Base-by-base conservation (phyloP, 2,888 invertebrate genomes). In the Didymodactylos carnosus region DNA sequence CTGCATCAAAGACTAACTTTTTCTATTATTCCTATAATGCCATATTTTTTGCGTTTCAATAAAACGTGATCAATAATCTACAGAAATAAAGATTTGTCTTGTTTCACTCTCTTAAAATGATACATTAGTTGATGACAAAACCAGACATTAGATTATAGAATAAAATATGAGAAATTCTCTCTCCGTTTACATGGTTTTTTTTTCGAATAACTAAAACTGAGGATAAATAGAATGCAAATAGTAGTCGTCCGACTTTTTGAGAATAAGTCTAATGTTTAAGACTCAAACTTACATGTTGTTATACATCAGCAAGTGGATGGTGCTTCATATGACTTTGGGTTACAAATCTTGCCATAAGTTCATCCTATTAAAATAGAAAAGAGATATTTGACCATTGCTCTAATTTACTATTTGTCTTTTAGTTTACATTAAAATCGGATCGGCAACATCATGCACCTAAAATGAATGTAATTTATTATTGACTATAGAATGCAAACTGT, bases 21-120 rank as follows among this genome's bases (percentile, higher is more conserved):
- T 85, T 89, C 88, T 92, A 99, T 99, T 70, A 90, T 88, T 78
- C 92, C 89, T 93, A 94, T 97, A 39, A 98, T 91, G 80, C 92
- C 92, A 86, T 92, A 95, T 83, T 98, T 99, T 85, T 99, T 98
- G 0, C 98, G 95, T 78, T 92, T 91, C 73, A 99, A 91, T 85
- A 99, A 99, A 82, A 94, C 94, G 84, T 99, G 97, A 73, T 99
- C 86, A 90, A 93, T 91, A 86, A 94, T 92, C 73, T 94, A 86
- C 76, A 97, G 94, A 40, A 98, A 94, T 88, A 95, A 90, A 84
- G 94, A 94, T 14, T 98, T 93, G 83, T 99, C 98, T 76, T 90
- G 91, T 80, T 98, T 97, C n/a, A n/a, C n/a, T n/a, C n/a, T n/a
- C n/a, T n/a, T n/a, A n/a, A n/a, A n/a, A n/a, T n/a, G n/a, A n/a